These are phyloP conservation scores for Pseudococcus viburni DNA, from an alignment of 2,888 invertebrate species.

Conservation along the genomic window DNA sequence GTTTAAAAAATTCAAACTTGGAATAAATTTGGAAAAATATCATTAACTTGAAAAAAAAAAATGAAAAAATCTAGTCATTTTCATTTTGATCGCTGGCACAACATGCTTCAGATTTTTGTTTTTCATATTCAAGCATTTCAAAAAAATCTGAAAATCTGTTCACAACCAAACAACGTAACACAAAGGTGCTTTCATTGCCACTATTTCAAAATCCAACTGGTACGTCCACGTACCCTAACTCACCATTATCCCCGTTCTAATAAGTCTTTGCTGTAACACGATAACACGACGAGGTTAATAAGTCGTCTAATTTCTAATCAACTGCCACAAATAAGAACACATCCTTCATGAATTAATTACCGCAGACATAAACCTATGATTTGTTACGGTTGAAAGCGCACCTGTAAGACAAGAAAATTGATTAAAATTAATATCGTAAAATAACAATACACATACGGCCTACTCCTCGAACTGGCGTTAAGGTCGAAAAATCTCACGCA, in stretches of 20 bases:
- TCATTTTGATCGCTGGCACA: too few relatives aligned
- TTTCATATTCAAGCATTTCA: too few relatives aligned
- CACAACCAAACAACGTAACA: too few relatives aligned
- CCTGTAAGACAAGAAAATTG: conserved; percentile 41
- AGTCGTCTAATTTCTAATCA: conserved; percentile 22
- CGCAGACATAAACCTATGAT: conserved; percentile 49
- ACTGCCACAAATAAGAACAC: conserved; percentile 36
- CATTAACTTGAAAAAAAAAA: too few relatives aligned
- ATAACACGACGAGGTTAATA: neutral
- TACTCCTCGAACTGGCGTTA: neutral
- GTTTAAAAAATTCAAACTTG: too few relatives aligned
- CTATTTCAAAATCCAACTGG: too few relatives aligned
- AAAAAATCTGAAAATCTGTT: too few relatives aligned
- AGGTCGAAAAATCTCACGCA: neutral
- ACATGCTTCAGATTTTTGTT: too few relatives aligned
- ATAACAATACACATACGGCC: neutral
- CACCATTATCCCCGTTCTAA: neutral
- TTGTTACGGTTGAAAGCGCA: conserved; percentile 48
- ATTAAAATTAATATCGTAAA: conserved; percentile 37
- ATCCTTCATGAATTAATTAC: conserved; percentile 43
- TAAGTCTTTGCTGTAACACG: neutral
- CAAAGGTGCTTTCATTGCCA: too few relatives aligned
- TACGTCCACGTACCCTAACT: neutral
- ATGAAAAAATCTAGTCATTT: too few relatives aligned
- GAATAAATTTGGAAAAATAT: too few relatives aligned